These are phyloP conservation scores for Dichetophora obliterata DNA, from an alignment of 2,888 invertebrate species.

Conservation along the genomic window DNA sequence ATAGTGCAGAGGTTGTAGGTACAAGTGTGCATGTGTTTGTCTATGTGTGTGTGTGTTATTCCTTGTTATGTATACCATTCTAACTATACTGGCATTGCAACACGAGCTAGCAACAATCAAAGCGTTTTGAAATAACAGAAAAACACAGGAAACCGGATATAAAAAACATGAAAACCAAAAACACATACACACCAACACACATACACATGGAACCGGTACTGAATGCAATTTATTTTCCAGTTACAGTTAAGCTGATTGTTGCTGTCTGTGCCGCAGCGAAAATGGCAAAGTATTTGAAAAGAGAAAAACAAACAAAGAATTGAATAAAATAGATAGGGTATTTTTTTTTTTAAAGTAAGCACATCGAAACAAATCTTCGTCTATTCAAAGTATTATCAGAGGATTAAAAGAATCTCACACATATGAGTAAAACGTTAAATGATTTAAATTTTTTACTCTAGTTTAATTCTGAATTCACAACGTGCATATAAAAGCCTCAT, in stretches of 20 bases:
- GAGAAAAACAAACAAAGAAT: not conserved
- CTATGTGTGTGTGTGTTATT: not conserved
- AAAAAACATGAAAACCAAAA: not conserved
- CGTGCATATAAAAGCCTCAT: too few species aligned
- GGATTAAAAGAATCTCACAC: too few species aligned
- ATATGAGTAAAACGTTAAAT: too few species aligned
- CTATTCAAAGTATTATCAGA: too few species aligned
- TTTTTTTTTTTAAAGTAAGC: too few species aligned
- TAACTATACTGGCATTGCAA: not conserved
- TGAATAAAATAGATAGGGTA: not conserved
- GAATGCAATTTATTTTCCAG: conserved; percentile 63
- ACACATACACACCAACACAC: not conserved
- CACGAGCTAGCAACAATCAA: not conserved
- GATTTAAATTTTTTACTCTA: too few species aligned
- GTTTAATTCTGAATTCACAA: too few species aligned
- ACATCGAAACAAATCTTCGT: too few species aligned
- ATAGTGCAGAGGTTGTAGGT: too few species aligned
- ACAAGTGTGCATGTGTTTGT: not conserved
- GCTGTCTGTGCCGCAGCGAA: conserved; percentile 8
- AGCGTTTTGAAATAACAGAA: too few species aligned
- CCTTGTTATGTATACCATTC: not conserved
- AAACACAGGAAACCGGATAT: too few species aligned
- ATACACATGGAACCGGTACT: conserved; percentile 38
- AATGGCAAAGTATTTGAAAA: not conserved
- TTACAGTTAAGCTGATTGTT: conserved; percentile 63